Evolutionary conservation across 2,888 invertebrate genomes (phyloP).

Genomic region (Parnassius glacialis): DNA sequence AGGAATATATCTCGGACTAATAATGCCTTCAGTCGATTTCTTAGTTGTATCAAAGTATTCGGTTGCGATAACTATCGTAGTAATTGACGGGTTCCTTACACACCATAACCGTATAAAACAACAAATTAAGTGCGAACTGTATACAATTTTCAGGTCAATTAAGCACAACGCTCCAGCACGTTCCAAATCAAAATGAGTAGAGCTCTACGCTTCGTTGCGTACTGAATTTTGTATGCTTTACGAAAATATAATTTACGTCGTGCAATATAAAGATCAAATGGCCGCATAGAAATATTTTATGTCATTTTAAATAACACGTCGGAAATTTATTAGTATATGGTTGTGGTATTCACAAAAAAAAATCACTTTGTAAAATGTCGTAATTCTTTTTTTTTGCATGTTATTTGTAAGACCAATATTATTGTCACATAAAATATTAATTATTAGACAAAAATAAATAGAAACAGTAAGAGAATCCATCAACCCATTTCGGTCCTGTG

Average conservation of each 20-base stretch:
- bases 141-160: slow-evolving; percentile 58
- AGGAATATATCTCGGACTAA: slow-evolving; percentile 3
- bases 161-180: slow-evolving; percentile 48
- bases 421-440: too few relatives aligned
- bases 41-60: slow-evolving; percentile 6
- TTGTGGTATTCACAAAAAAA: slow-evolving; percentile 5
- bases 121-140: slow-evolving; percentile 56
- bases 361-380: too few relatives aligned
- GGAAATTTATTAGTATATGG: slow-evolving; percentile 6
- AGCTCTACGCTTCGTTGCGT: slow-evolving; percentile 45
- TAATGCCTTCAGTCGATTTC: not conserved
- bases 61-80: slow-evolving; percentile 7
- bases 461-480: too few relatives aligned
- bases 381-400: too few relatives aligned
- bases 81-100: slow-evolving; percentile 32
- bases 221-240: slow-evolving; percentile 21
- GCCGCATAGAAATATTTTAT: slow-evolving; percentile 4
- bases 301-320: slow-evolving; percentile 18
- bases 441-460: too few relatives aligned
- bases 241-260: slow-evolving; percentile 21
- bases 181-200: slow-evolving; percentile 50
- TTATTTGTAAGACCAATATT: too few relatives aligned
- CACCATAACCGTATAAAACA: slow-evolving; percentile 34
- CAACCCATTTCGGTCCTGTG: too few relatives aligned
- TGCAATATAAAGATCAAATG: slow-evolving; percentile 28